Evolutionary conservation across 2,888 invertebrate genomes (phyloP).

Genomic region (Drosophila meridiana): DNA sequence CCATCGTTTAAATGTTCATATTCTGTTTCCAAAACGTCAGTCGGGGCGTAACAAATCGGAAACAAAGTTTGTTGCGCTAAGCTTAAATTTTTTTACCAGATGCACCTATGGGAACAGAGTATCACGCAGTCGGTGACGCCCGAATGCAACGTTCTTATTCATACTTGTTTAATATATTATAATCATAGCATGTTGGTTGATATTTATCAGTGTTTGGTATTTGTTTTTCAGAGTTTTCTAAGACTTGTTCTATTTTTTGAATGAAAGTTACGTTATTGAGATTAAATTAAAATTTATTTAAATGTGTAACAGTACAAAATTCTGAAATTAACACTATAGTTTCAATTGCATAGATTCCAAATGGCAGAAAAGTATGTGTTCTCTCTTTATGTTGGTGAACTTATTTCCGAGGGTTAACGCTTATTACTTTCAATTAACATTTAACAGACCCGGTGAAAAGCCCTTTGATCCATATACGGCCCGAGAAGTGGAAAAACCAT

Average conservation of each 20-base stretch:
- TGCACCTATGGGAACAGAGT: no score
- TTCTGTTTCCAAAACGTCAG: no score
- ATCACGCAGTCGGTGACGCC: no score
- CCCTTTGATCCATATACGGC: conserved; percentile 49
- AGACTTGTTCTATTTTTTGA: no score
- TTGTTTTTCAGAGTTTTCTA: not conserved
- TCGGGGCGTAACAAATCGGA: no score
- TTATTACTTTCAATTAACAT: not conserved
- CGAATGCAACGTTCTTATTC: no score
- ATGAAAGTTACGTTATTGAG: no score
- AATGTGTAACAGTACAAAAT: not conserved
- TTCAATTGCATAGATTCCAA: not conserved
- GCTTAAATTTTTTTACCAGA: no score
- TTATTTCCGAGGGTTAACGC: not conserved
- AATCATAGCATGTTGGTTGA: not conserved
- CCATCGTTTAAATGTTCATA: no score
- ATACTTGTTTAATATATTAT: not conserved
- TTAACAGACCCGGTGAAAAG: not conserved
- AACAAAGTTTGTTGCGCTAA: no score
- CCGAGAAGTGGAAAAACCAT: conserved; percentile 29
- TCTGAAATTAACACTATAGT: not conserved
- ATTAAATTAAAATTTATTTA: not conserved
- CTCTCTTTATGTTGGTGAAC: not conserved
- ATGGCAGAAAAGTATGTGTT: not conserved
- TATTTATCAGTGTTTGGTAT: not conserved